Evolutionary conservation across 2,797 vertebrate genomes (phyloP).

Genomic region (Carapus acus): DNA sequence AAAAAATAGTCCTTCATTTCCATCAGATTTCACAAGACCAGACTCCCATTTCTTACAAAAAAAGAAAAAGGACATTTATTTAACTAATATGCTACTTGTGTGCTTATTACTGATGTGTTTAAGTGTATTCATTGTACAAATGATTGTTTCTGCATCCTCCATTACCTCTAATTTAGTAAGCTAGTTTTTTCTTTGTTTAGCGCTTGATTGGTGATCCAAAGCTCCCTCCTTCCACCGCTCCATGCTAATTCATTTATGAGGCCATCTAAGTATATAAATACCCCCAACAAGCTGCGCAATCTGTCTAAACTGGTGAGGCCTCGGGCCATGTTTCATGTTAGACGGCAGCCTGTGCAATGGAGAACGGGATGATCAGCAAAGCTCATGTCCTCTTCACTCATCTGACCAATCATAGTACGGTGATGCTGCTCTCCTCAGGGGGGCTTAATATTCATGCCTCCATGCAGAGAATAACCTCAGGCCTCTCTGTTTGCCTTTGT

Average conservation of each 20-base stretch:
- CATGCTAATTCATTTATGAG: constrained; percentile 47
- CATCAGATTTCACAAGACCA: too few species aligned
- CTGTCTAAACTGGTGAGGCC: constrained; percentile 47
- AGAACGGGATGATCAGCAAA: constrained; percentile 11
- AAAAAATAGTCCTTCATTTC: too few species aligned
- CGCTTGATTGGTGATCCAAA: not conserved
- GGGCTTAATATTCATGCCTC: constrained; percentile 51
- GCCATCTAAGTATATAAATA: constrained; percentile 57
- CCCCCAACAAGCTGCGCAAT: constrained; percentile 54
- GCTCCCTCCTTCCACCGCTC: constrained; percentile 3
- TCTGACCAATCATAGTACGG: constrained; percentile 21
- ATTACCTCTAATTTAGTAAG: too few species aligned
- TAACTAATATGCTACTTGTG: too few species aligned
- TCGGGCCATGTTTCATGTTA: constrained; percentile 35
- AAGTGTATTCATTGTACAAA: too few species aligned
- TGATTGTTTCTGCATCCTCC: too few species aligned
- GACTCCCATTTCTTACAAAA: too few species aligned
- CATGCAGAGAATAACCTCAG: constrained; percentile 55
- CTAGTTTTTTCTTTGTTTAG: too few species aligned
- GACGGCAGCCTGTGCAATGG: constrained; percentile 8
- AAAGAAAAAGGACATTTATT: too few species aligned
- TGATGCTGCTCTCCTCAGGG: constrained; percentile 21
- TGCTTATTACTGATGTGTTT: too few species aligned
- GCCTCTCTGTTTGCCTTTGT: constrained; percentile 47
- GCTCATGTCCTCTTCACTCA: constrained; percentile 3